A percentile compares a stretch with the other conserved stretches of the same genome.
phyloP scores from a whole-genome alignment of 1,140 invertebrate species.

The Hyphantria cunea region DNA sequence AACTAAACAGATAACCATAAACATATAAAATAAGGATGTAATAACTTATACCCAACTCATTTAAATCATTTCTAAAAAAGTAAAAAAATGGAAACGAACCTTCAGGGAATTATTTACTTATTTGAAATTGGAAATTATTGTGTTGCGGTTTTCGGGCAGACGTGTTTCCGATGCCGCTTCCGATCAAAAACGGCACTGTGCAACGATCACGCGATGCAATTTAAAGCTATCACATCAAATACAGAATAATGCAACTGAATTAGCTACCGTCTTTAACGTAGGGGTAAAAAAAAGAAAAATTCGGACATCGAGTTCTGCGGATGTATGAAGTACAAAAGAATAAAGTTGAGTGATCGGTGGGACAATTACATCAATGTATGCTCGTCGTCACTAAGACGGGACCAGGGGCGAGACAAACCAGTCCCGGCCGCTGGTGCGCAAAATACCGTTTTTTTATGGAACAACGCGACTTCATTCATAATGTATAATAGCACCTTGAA shows the following conservation, averaged over 20 bases:
- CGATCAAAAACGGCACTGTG: constrained; percentile 51
- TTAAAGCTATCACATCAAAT: constrained; percentile 38
- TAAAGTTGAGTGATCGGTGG: constrained; percentile 43
- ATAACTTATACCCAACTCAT: constrained; percentile 41
- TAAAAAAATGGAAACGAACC: constrained; percentile 39
- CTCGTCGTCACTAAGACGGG: constrained; percentile 48
- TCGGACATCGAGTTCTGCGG: constrained; percentile 45
- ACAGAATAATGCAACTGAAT: constrained; percentile 30
- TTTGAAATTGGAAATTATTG: constrained; percentile 74
- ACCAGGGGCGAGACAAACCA: constrained; percentile 55
- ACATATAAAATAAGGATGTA: constrained; percentile 35
- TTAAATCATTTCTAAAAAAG: constrained; percentile 44
- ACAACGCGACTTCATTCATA: constrained; percentile 73
- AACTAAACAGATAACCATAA: constrained; percentile 31
- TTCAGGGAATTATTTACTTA: constrained; percentile 63
- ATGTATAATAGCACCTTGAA: constrained; percentile 65
- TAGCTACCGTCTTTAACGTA: constrained; percentile 40
- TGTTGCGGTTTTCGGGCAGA: constrained; percentile 72
- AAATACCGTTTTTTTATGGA: constrained; percentile 66
- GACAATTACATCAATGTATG: constrained; percentile 68
- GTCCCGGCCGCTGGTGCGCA: constrained; percentile 50
- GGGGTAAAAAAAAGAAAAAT: constrained; percentile 41
- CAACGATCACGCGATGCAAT: constrained; percentile 60
- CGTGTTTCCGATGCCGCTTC: constrained; percentile 75
- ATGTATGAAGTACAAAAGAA: constrained; percentile 51